Conservation (phyloP, 2,113 vertebrate species). For the Lucifuga dentata region DNA sequence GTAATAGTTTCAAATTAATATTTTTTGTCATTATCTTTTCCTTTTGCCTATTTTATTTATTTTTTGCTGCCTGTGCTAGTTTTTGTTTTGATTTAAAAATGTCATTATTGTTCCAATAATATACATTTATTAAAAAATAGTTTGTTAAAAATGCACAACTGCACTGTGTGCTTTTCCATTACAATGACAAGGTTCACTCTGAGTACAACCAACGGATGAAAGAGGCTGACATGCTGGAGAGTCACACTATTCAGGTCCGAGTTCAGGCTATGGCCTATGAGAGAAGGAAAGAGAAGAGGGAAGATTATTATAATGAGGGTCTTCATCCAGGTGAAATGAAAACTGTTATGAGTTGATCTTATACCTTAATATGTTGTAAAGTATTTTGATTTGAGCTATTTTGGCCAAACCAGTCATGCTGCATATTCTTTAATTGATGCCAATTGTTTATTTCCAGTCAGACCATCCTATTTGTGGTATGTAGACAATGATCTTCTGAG, state of each 20-base stretch:
- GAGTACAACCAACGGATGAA: constrained; percentile 75
- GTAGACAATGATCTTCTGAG: constrained; percentile 86
- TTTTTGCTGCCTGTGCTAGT: too few species aligned
- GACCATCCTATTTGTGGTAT: constrained; percentile 84
- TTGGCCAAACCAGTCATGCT: background rate
- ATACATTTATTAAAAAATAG: too few species aligned
- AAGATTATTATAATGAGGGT: constrained; percentile 61
- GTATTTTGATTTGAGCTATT: background rate
- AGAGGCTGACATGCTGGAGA: constrained; percentile 85
- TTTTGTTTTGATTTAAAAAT: too few species aligned
- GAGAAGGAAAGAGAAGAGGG: constrained; percentile 46
- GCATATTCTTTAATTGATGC: background rate
- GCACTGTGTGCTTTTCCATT: background rate
- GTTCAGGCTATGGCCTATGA: constrained; percentile 70
- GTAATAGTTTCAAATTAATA: too few species aligned
- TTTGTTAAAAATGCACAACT: background rate
- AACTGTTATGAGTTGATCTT: background rate
- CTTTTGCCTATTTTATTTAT: too few species aligned
- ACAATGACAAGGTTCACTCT: constrained; percentile 79
- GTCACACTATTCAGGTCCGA: constrained; percentile 86
- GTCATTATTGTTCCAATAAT: too few species aligned
- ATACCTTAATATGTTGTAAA: background rate
- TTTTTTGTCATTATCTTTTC: too few species aligned
- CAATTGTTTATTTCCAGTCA: constrained; percentile 73
- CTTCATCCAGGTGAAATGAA: constrained; percentile 84